Evolutionary conservation across 1,140 invertebrate genomes (phyloP).

Genomic region (Drosophila lacteicornis): DNA sequence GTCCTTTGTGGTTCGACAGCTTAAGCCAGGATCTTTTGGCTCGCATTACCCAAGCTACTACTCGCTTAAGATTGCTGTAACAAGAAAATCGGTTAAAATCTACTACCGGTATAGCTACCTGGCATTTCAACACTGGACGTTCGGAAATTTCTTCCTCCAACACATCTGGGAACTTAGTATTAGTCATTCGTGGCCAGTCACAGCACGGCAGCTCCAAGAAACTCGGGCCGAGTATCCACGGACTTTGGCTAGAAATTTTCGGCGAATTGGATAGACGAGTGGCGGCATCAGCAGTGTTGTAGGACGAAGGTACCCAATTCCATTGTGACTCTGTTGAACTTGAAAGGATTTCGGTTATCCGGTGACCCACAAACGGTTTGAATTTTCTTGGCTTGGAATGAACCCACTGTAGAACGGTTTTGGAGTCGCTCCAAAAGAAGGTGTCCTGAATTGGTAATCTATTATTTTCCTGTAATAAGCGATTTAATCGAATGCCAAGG

Average conservation of each 20-base stretch:
- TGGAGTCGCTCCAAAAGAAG: too few relatives aligned
- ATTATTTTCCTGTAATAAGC: too few relatives aligned
- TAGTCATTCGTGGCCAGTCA: background rate
- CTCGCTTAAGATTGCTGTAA: background rate
- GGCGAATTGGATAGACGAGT: background rate
- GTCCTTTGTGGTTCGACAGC: background rate
- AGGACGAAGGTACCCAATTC: too few relatives aligned
- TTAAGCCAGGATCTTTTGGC: background rate
- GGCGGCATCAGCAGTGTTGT: too few relatives aligned
- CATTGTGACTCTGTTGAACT: too few relatives aligned
- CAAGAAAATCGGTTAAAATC: background rate
- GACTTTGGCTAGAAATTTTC: background rate
- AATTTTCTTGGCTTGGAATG: too few relatives aligned
- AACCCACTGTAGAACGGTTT: too few relatives aligned
- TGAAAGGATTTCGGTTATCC: too few relatives aligned
- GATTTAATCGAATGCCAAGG: too few relatives aligned
- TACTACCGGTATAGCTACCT: background rate
- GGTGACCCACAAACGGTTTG: too few relatives aligned
- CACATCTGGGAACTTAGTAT: background rate
- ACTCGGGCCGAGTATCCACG: background rate
- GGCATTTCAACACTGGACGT: background rate
- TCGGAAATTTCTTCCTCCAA: background rate
- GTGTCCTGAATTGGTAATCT: too few relatives aligned
- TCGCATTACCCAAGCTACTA: background rate
- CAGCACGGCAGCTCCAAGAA: background rate